phyloP scores from a whole-genome alignment of 2,888 invertebrate genomes.

The Osmoderma eremita region DNA sequence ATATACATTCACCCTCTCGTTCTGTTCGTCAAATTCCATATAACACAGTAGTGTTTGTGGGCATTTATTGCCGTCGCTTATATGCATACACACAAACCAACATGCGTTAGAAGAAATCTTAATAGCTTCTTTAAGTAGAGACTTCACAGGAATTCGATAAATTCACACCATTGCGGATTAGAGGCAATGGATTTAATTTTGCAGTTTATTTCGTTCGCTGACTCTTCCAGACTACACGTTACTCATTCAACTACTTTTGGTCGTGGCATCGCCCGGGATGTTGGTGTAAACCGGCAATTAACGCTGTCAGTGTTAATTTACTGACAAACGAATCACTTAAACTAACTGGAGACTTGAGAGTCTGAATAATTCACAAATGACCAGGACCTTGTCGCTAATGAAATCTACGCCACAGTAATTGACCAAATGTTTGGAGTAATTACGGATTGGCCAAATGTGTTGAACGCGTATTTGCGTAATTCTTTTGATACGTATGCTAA shows the following conservation, averaged over 20 bases:
- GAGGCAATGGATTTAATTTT: background rate
- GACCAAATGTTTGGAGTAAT: slow-evolving; percentile 18
- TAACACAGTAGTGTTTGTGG: no score
- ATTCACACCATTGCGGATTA: no score
- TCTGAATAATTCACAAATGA: background rate
- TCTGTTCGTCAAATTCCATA: no score
- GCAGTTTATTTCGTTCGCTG: background rate
- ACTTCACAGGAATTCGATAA: no score
- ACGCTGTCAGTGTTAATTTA: slow-evolving; percentile 10
- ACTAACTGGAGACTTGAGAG: background rate
- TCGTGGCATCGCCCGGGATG: background rate
- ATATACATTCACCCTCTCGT: no score
- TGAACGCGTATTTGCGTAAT: background rate
- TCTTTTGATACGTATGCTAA: slow-evolving; percentile 12
- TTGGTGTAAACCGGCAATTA: background rate
- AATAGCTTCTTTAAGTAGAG: no score
- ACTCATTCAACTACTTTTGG: slow-evolving; percentile 4
- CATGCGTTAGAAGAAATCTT: no score
- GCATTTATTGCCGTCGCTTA: no score
- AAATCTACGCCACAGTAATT: slow-evolving; percentile 10
- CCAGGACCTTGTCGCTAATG: slow-evolving; percentile 10
- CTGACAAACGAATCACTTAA: slow-evolving; percentile 27
- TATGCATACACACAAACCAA: no score
- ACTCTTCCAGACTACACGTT: slow-evolving; percentile 2
- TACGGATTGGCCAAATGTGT: slow-evolving; percentile 10